Evolutionary conservation across 2,888 invertebrate genomes (phyloP), one percentile per base, ranked within the genome.

Genomic region (Apodemia zela): DNA sequence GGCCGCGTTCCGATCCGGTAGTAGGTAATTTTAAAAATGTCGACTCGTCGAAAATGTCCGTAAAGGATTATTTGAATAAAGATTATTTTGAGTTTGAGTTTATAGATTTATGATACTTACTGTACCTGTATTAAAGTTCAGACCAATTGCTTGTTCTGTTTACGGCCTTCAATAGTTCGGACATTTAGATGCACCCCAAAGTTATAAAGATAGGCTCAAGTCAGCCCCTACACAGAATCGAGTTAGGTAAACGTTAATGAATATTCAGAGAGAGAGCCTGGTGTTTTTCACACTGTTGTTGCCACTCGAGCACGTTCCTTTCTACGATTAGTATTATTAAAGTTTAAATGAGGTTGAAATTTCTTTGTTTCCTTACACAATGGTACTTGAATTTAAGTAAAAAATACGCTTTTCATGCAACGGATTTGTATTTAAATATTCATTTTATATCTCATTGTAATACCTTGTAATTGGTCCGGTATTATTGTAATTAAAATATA

Each of bases 101-200:
- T n/a, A n/a, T n/a, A n/a, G n/a, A 33, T 33, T 33, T 33, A 33
- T 6, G 15, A 42, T 42, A 5, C 42, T 42, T 15, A 42, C 42
- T 15, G 15, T 42, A 42, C 15, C 15, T 42, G 1, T 25, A 54
- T 25, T 57, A 15, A 57, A 57, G 57, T 57, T 57, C n/a, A 11
- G 8, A 29, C 57, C 57, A 29, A 29, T 57, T 63, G 59, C 60
- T 60, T 66, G 64, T 61, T 57, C 8, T 29, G n/a, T 29, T 15
- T n/a, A 57, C 29, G 57, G 29, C 7, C 57, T 57, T 57, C 47
- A 64, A 71, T 70, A 68, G 71, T 67, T 70, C 63, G 73, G 69
- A 69, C 75, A 78, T 83, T 85, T 73, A 75, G 78, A 84, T 85
- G 81, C 84, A 84, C 84, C 85, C 84, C 76, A 66, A 63, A 67